Conservation (phyloP, 2,113 vertebrate genomes). For the Meles meles region DNA sequence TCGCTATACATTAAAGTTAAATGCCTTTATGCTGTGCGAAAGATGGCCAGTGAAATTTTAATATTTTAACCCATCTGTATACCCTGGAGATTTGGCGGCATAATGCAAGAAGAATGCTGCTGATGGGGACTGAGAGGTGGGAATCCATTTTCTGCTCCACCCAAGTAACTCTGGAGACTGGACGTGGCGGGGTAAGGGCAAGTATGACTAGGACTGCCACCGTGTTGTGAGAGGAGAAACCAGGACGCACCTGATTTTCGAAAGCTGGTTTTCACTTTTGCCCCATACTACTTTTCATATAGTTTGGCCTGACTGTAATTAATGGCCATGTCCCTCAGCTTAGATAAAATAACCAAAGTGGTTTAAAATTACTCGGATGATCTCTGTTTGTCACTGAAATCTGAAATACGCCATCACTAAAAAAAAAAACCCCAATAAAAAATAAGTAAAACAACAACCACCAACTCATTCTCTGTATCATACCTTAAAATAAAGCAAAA, state of each 20-base stretch:
- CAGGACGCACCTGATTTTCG: conserved; percentile 8
- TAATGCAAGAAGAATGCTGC: conserved; percentile 1
- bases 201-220: not conserved
- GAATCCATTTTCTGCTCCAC: not conserved
- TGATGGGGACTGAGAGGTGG: not conserved
- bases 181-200: not conserved
- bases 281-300: not conserved
- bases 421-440: conserved; percentile 5
- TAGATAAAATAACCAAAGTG: conserved; percentile 35
- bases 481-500: conserved; percentile 53
- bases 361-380: conserved; percentile 54
- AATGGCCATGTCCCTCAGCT: not conserved
- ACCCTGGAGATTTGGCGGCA: not conserved
- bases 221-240: not conserved
- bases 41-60: conserved; percentile 25
- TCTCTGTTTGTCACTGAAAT: conserved; percentile 43
- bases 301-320: conserved; percentile 33
- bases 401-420: conserved; percentile 48
- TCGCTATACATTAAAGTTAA: not conserved
- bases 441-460: not conserved
- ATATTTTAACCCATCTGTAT: conserved; percentile 23
- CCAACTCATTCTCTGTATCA: conserved; percentile 28
- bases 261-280: conserved; percentile 6
- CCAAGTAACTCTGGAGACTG: not conserved
- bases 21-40: conserved; percentile 31